Conservation (phyloP, 1,140 invertebrate genomes). For the Euwallacea fornicatus region DNA sequence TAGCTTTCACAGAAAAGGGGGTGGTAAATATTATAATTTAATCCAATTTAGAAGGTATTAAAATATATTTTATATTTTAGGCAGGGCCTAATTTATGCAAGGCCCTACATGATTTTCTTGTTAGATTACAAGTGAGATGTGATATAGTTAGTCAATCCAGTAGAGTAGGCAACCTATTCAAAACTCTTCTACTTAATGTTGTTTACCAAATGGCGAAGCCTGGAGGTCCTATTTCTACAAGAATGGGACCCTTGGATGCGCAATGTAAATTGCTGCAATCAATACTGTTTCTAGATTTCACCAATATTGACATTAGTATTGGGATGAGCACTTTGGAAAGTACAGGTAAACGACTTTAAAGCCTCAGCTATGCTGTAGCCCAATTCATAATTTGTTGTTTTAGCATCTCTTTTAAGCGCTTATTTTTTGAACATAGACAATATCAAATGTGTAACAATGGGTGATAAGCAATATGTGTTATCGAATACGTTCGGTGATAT, state of each 20-base stretch:
- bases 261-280: slow-evolving; percentile 74
- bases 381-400: slow-evolving; percentile 25
- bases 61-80: slow-evolving; percentile 53
- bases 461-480: slow-evolving; percentile 51
- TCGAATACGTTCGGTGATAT: slow-evolving; percentile 63
- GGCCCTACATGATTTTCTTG: slow-evolving; percentile 71
- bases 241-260: slow-evolving; percentile 79
- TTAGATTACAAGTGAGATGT: slow-evolving; percentile 69
- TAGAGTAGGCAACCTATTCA: slow-evolving; percentile 64
- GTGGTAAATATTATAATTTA: slow-evolving; percentile 54
- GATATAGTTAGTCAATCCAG: slow-evolving; percentile 63
- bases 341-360: slow-evolving; percentile 57
- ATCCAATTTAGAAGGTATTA: neutral
- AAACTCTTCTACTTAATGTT: slow-evolving; percentile 69
- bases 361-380: too few relatives aligned
- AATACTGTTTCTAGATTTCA: slow-evolving; percentile 67
- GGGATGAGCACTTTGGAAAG: slow-evolving; percentile 75
- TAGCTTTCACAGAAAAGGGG: slow-evolving; percentile 59
- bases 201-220: slow-evolving; percentile 71
- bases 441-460: slow-evolving; percentile 56
- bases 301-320: slow-evolving; percentile 69
- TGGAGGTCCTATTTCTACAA: slow-evolving; percentile 68
- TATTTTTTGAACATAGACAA: slow-evolving; percentile 64
- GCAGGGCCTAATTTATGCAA: slow-evolving; percentile 78
- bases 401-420: slow-evolving; percentile 60